Percentiles rank a stretch among this genome's conserved stretches.
These are phyloP conservation scores for Adelognathus sp. DNA, from an alignment of 2,888 invertebrate genomes.

Conservation along the genomic window DNA sequence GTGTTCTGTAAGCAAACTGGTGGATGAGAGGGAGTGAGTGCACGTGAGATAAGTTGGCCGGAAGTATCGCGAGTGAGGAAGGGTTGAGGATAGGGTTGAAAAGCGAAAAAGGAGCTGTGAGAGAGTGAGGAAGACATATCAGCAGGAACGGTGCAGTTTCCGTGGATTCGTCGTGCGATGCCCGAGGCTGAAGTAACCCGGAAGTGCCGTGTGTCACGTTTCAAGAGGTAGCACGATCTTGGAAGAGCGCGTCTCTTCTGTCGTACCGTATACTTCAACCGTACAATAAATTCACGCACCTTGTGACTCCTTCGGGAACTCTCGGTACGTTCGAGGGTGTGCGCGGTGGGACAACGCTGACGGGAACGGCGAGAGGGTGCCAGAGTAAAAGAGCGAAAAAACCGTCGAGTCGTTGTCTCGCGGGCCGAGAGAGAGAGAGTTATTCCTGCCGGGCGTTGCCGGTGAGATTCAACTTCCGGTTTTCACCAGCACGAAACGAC, in stretches of 20 bases:
- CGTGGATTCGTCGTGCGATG: slow-evolving; percentile 60
- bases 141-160: slow-evolving; percentile 55
- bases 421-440: slow-evolving; percentile 15
- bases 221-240: slow-evolving; percentile 63
- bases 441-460: slow-evolving; percentile 49
- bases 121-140: slow-evolving; percentile 8
- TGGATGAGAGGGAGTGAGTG: slow-evolving; percentile 14
- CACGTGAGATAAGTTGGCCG: slow-evolving; percentile 47
- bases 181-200: slow-evolving; percentile 59
- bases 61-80: slow-evolving; percentile 33
- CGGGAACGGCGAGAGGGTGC: not conserved
- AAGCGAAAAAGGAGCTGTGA: not conserved
- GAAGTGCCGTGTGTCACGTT: slow-evolving; percentile 60
- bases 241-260: slow-evolving; percentile 51
- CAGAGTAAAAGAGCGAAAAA: slow-evolving; percentile 10
- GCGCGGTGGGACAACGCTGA: not conserved
- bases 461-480: slow-evolving; percentile 44
- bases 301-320: slow-evolving; percentile 27
- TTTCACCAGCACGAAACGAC: slow-evolving; percentile 1
- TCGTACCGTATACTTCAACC: slow-evolving; percentile 6
- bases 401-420: slow-evolving; percentile 19
- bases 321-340: slow-evolving; percentile 6
- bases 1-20: slow-evolving; percentile 5
- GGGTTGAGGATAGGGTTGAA: not conserved
- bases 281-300: slow-evolving; percentile 45